Evolutionary conservation across 2,113 vertebrate genomes (phyloP).

Genomic region (Cricetomys ansorgei): DNA sequence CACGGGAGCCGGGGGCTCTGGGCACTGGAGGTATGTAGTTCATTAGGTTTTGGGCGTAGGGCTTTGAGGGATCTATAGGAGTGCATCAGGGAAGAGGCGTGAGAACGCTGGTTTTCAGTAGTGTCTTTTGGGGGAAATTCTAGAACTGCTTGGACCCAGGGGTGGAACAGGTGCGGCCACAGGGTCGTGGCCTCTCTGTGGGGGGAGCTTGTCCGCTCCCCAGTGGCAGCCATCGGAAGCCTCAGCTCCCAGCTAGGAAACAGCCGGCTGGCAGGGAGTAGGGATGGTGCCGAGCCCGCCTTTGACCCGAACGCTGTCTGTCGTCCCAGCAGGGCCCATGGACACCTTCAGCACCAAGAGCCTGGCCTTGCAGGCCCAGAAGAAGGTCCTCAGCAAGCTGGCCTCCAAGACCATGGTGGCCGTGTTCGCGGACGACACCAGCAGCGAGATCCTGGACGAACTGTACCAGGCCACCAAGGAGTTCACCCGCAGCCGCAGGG

Average conservation of each 20-base stretch:
- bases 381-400: slow-evolving; percentile 98
- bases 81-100: not conserved
- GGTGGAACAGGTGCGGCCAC: no score
- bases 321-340: slow-evolving; percentile 87
- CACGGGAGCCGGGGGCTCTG: no score
- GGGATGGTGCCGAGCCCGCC: not conserved
- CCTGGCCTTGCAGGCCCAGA: slow-evolving; percentile 96
- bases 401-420: slow-evolving; percentile 92
- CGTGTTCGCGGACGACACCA: slow-evolving; percentile 94
- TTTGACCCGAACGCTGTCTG: not conserved
- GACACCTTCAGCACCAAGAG: slow-evolving; percentile 98
- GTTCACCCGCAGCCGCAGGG: slow-evolving; percentile 95
- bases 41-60: not conserved
- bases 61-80: not conserved
- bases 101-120: not conserved
- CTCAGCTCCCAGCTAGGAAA: not conserved
- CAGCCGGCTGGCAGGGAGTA: no score
- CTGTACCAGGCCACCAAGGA: slow-evolving; percentile 96
- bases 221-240: not conserved
- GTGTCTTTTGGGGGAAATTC: not conserved
- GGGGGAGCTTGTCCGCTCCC: not conserved
- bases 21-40: not conserved
- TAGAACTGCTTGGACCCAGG: not conserved
- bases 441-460: slow-evolving; percentile 96
- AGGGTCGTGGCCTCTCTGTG: not conserved